Base-by-base conservation (phyloP, 1,140 invertebrate genomes). In the Scaptomyza hsui region DNA sequence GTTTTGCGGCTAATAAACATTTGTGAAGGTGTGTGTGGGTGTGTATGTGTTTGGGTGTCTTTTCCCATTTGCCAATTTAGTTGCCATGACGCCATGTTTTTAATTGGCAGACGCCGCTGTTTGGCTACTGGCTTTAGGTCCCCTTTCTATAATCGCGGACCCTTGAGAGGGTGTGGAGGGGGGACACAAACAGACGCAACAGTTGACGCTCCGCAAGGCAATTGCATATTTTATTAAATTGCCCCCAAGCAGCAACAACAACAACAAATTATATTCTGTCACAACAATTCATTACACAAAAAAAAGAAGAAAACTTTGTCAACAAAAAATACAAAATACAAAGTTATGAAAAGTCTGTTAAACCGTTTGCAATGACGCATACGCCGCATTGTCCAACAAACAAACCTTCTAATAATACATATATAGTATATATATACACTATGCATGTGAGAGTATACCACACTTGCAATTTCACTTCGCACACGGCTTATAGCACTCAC, bases 221-320 rank as follows among this genome's bases (percentile, higher is more conserved):
- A 82, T 88, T 82, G 82, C 80, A 88, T 88, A 88, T 88, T 88
- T 88, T 78, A 88, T 78, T 88, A 88, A 88, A 88, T 88, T 82
- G 64, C 74, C 78, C 16, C 74, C 78, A 16, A 29, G 45, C 63
- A 35, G 19, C 19, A 67, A 12, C 21, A 53, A 60, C 16, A 55
- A 48, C 41, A 68, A 45, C 63, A 72, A 65, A 57, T 69, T 74
- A 80, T 80, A 85, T 77, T 67, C 64, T 80, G 81, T 85, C 78
- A 78, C 67, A 88, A 88, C 82, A 88, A 88, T 88, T 88, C 82
- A 88, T 88, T 86, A 86, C 56, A 88, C 80, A 86, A 76, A 69
- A 77, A 68, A 32, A 76, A 69, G 75, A 68, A 32, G 4, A 88
- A 83, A 75, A 83, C 57, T 24, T 53, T 42, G 57, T 41, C 70